Conservation (phyloP, 2,797 vertebrate genomes). For the Dallia pectoralis region DNA sequence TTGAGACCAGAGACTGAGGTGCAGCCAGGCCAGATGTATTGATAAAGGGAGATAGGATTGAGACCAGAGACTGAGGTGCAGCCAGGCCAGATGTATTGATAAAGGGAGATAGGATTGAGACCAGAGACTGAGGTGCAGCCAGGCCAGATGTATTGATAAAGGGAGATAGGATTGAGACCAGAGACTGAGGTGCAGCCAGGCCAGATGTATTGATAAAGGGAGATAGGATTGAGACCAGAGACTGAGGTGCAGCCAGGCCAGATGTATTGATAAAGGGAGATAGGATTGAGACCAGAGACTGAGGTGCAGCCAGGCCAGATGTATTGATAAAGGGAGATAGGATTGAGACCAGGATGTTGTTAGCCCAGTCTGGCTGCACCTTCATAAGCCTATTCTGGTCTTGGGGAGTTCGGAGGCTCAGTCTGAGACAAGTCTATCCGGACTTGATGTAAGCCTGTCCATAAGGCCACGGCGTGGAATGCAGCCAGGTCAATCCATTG, state of each 20-base stretch:
- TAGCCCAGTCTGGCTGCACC: not conserved
- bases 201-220: not conserved
- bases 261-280: not conserved
- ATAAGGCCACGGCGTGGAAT: not conserved
- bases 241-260: slow-evolving; percentile 13
- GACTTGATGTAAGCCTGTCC: not conserved
- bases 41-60: no score
- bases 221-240: no score
- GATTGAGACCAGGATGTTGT: not conserved
- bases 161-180: no score
- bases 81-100: not conserved
- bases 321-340: not conserved
- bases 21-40: not conserved
- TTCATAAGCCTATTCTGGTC: not conserved
- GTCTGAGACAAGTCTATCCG: not conserved
- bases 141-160: not conserved
- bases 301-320: slow-evolving; percentile 7
- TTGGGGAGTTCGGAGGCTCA: not conserved
- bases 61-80: slow-evolving; percentile 26
- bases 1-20: slow-evolving; percentile 28
- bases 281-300: no score
- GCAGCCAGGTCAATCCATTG: slow-evolving; percentile 8
- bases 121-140: slow-evolving; percentile 24
- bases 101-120: no score
- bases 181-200: slow-evolving; percentile 18